A percentile compares a stretch with the other conserved stretches of the same genome.
Evolutionary conservation across 2,888 invertebrate genomes (phyloP).

Genomic region (Andrena haemorrhoa): DNA sequence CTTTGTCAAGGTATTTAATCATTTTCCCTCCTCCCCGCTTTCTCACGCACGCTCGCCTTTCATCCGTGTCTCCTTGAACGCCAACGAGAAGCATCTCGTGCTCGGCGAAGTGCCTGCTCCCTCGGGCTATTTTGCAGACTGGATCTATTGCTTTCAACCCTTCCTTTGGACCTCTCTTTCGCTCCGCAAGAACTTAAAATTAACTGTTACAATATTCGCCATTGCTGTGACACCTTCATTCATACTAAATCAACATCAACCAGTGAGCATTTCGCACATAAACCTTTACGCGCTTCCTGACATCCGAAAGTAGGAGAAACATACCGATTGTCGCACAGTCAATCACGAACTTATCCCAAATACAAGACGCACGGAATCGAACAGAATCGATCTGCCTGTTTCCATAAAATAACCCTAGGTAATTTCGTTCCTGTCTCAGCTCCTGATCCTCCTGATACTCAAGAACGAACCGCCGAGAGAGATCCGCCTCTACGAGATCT

Average conservation of each 20-base stretch:
- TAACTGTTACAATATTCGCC: conserved; percentile 27
- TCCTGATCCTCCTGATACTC: not conserved
- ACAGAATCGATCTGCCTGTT: not conserved
- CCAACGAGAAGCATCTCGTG: conserved; percentile 23
- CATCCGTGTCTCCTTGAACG: conserved; percentile 19
- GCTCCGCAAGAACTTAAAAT: conserved; percentile 20
- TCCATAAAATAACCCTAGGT: not conserved
- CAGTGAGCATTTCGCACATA: not conserved
- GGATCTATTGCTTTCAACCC: conserved; percentile 24
- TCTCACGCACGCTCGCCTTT: conserved; percentile 7
- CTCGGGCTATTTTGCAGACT: conserved; percentile 2
- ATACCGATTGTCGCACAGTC: conserved; percentile 22
- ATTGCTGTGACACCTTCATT: conserved; percentile 23
- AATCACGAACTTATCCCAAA: conserved; percentile 17
- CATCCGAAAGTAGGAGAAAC: not conserved
- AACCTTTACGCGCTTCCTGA: not conserved
- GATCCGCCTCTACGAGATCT: conserved; percentile 1
- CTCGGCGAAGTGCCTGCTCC: conserved; percentile 47
- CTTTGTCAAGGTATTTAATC: conserved; percentile 46
- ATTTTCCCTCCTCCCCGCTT: not conserved
- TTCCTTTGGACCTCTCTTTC: conserved; percentile 21
- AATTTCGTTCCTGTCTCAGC: not conserved
- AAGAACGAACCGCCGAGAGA: conserved; percentile 21
- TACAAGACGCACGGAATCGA: conserved; percentile 10
- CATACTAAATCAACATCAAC: conserved; percentile 38